Percentiles rank a stretch among this genome's conserved stretches.
Conservation (phyloP, 2,113 vertebrate species). For the Scalopus aquaticus region DNA sequence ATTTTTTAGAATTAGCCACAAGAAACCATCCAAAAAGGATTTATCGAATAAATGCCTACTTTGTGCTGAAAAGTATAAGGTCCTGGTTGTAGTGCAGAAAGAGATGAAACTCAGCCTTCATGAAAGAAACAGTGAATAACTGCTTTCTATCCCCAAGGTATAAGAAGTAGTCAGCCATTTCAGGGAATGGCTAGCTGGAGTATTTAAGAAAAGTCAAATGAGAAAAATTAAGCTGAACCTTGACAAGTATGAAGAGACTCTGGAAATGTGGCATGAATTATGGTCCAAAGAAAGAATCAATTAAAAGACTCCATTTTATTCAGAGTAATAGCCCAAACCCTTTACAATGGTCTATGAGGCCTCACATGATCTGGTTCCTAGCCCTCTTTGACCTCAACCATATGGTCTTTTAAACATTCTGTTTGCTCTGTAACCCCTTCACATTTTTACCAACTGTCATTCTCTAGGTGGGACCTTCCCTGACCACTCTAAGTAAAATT, state of each 20-base stretch:
- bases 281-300: not conserved
- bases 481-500: not conserved
- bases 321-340: not conserved
- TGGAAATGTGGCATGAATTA: not conserved
- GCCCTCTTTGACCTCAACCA: not conserved
- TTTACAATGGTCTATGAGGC: not conserved
- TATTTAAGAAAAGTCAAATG: not conserved
- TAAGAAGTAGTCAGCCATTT: not conserved
- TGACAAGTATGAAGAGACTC: not conserved
- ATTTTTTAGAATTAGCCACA: not conserved
- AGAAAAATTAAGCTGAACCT: not conserved
- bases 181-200: not conserved
- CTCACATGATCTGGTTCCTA: not conserved
- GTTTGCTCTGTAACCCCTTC: not conserved
- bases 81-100: not conserved
- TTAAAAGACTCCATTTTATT: not conserved
- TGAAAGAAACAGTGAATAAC: not conserved
- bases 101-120: not conserved
- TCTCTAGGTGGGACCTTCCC: not conserved
- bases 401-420: not conserved
- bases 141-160: not conserved
- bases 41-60: not conserved
- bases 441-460: not conserved
- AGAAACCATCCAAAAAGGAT: not conserved
- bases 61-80: not conserved